phyloP scores from a whole-genome alignment of 2,113 vertebrate genomes.

The Onychorhynchus coronatus region DNA sequence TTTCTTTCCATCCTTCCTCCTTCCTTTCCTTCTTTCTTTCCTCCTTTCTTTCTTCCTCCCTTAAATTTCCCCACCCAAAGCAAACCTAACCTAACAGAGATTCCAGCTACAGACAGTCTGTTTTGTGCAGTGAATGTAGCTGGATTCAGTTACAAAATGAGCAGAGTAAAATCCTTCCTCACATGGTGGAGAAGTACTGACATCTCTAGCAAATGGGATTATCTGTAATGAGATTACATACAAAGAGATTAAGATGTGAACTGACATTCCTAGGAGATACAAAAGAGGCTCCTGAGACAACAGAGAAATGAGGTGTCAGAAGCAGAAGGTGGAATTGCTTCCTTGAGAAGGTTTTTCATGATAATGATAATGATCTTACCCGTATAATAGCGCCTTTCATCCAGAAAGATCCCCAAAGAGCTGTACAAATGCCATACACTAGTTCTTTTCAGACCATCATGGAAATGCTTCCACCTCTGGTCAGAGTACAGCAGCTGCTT shows the following conservation, averaged over 20 bases:
- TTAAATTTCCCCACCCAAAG: background rate
- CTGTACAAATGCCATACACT: slow-evolving; percentile 35
- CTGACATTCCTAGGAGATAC: slow-evolving; percentile 72
- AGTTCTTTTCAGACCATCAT: slow-evolving; percentile 62
- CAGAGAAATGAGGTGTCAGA: slow-evolving; percentile 73
- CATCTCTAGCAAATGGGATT: slow-evolving; percentile 79
- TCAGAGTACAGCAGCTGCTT: slow-evolving; percentile 18
- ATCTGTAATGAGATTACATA: slow-evolving; percentile 81
- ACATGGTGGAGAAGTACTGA: slow-evolving; percentile 68
- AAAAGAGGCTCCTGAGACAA: slow-evolving; percentile 73
- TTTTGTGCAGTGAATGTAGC: slow-evolving; percentile 24
- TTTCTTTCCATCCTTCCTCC: too few species aligned
- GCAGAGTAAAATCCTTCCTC: slow-evolving; percentile 63
- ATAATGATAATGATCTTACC: slow-evolving; percentile 72
- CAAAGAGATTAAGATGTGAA: slow-evolving; percentile 79
- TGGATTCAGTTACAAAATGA: slow-evolving; percentile 66
- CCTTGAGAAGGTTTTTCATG: slow-evolving; percentile 74
- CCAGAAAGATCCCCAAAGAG: slow-evolving; percentile 66
- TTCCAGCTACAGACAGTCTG: background rate
- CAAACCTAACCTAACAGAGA: slow-evolving; percentile 26
- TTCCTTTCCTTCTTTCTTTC: too few species aligned
- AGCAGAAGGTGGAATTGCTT: slow-evolving; percentile 70
- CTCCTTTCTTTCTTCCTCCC: rapidly evolving
- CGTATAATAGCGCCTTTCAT: slow-evolving; percentile 69
- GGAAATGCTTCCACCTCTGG: slow-evolving; percentile 52